Evolutionary conservation across 2,888 invertebrate species (phyloP).

Genomic region (Hirudinaria manillensis): DNA sequence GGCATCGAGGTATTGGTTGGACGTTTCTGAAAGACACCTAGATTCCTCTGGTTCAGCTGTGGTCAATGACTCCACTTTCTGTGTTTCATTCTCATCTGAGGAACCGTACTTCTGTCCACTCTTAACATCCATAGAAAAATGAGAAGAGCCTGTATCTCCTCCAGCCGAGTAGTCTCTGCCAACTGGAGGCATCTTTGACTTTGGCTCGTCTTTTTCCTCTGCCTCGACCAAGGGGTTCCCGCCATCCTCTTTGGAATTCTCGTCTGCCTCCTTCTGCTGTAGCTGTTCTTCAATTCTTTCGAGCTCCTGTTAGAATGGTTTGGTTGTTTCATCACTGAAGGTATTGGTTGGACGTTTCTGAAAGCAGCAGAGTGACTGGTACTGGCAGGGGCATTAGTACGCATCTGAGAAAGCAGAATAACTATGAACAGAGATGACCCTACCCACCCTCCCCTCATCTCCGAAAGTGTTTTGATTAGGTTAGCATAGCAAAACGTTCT

Average conservation of each 20-base stretch:
- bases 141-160: background rate
- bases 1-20: background rate
- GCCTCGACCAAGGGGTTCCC: background rate
- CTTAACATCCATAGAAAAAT: background rate
- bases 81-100: background rate
- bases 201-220: too few species aligned
- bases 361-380: too few species aligned
- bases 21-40: background rate
- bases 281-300: slow-evolving; percentile 6
- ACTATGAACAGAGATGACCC: too few species aligned
- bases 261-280: slow-evolving; percentile 21
- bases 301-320: background rate
- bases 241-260: background rate
- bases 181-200: background rate
- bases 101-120: too few species aligned
- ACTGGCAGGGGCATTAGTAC: too few species aligned
- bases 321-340: too few species aligned
- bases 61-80: background rate
- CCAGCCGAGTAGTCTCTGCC: background rate
- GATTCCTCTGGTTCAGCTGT: background rate
- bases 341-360: too few species aligned
- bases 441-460: too few species aligned
- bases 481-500: too few species aligned
- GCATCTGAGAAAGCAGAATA: too few species aligned
- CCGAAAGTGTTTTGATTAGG: too few species aligned